Conservation (phyloP, 2,797 vertebrate species). For the Tapirus indicus region DNA sequence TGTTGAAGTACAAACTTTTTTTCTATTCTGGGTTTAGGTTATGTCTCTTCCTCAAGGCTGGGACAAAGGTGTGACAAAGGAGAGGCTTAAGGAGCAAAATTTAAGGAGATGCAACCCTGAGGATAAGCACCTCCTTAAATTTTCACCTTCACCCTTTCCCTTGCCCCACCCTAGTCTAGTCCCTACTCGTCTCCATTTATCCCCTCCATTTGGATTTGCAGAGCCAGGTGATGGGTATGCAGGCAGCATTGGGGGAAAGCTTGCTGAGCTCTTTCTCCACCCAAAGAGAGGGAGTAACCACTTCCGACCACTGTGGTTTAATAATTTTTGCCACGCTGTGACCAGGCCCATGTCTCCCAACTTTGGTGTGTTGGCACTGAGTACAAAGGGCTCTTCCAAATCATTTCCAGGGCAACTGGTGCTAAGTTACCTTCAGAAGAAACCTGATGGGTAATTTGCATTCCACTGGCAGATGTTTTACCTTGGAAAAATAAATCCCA, state of each 20-base stretch:
- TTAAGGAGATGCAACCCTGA: background rate
- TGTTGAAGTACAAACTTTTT: background rate
- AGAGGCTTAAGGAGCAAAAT: background rate
- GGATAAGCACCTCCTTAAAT: background rate
- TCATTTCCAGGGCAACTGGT: background rate
- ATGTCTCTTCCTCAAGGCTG: background rate
- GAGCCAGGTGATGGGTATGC: background rate
- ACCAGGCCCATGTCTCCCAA: background rate
- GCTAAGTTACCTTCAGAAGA: background rate
- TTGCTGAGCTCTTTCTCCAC: background rate
- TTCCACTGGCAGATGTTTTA: background rate
- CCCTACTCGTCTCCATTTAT: no score
- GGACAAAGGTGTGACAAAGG: background rate
- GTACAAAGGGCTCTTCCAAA: slow-evolving; percentile 28
- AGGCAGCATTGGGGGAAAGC: background rate
- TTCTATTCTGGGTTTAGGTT: background rate
- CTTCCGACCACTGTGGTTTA: background rate
- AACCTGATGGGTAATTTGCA: background rate
- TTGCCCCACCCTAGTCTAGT: background rate
- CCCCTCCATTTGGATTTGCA: background rate
- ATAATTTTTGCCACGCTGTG: background rate
- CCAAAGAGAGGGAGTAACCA: background rate
- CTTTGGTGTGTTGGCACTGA: background rate
- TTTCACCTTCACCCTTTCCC: background rate
- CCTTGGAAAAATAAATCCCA: background rate